These are phyloP conservation scores for Drosophila parabipectinata DNA, from an alignment of 1,140 invertebrate species.

Conservation along the genomic window DNA sequence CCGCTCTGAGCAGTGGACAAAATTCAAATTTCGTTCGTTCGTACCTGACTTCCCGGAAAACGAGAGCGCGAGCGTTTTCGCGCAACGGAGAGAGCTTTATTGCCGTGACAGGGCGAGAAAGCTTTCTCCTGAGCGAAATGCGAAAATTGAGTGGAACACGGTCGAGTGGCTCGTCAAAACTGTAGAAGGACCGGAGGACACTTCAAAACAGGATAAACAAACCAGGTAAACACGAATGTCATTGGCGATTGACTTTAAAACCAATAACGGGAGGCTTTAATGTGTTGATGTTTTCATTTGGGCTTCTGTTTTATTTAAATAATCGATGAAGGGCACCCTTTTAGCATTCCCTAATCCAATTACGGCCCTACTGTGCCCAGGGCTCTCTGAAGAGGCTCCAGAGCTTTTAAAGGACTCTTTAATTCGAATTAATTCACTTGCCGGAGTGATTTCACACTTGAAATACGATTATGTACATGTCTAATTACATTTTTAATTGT, in stretches of 20 bases:
- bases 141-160: conserved; percentile 39
- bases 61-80: conserved; percentile 47
- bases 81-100: conserved; percentile 70
- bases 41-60: neutral
- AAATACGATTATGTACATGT: neutral
- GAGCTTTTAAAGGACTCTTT: conserved; percentile 31
- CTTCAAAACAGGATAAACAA: conserved; percentile 41
- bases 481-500: neutral
- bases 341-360: conserved; percentile 6
- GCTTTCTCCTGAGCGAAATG: conserved; percentile 48
- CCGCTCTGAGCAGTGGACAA: neutral
- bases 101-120: conserved; percentile 24
- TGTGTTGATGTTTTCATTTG: conserved; percentile 14
- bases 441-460: neutral
- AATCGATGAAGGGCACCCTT: neutral
- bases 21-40: no score
- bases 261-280: conserved; percentile 10
- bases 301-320: neutral
- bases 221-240: conserved; percentile 43
- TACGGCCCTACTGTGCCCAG: conserved; percentile 8
- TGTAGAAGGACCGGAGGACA: conserved; percentile 22
- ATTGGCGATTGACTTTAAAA: conserved; percentile 35
- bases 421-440: conserved; percentile 4
- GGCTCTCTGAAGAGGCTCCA: conserved; percentile 8
- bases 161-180: conserved; percentile 34